A percentile compares a stretch with the other conserved stretches of the same genome.
These are phyloP conservation scores for Rattus norvegicus DNA, from an alignment of 2,113 vertebrate species.

Conservation along the genomic window DNA sequence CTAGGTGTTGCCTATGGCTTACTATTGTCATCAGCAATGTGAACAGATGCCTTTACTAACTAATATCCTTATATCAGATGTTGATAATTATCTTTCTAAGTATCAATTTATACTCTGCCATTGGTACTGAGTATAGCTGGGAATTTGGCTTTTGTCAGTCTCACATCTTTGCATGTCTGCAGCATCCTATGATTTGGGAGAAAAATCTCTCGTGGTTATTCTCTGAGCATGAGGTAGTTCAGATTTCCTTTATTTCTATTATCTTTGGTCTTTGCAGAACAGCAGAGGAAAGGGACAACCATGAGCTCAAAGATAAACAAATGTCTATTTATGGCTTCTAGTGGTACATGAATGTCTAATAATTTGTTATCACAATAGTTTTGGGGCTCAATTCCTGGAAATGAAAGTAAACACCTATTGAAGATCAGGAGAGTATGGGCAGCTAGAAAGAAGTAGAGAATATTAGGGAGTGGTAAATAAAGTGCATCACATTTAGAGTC, in stretches of 20 bases:
- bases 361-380: not conserved
- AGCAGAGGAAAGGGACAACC: not conserved
- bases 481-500: not conserved
- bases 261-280: conserved; percentile 25
- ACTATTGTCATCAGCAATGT: not conserved
- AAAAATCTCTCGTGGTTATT: conserved; percentile 20
- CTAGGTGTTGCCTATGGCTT: not conserved
- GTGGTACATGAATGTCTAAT: not conserved
- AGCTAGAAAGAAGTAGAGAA: not conserved
- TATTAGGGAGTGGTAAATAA: not conserved
- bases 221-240: not conserved
- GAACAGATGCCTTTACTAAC: conserved; percentile 4
- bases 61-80: not conserved
- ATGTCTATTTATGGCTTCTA: not conserved
- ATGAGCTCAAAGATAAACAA: conserved; percentile 5
- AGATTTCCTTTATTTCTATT: not conserved
- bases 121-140: not conserved
- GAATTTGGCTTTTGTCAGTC: not conserved
- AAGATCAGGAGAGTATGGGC: not conserved
- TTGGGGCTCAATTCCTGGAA: not conserved
- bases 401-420: not conserved
- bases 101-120: not conserved
- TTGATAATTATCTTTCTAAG: not conserved
- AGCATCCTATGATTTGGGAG: conserved; percentile 8
- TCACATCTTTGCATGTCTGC: not conserved